These are phyloP conservation scores for Amphilophus citrinellus DNA, from an alignment of 2,113 vertebrate genomes.

Conservation along the genomic window DNA sequence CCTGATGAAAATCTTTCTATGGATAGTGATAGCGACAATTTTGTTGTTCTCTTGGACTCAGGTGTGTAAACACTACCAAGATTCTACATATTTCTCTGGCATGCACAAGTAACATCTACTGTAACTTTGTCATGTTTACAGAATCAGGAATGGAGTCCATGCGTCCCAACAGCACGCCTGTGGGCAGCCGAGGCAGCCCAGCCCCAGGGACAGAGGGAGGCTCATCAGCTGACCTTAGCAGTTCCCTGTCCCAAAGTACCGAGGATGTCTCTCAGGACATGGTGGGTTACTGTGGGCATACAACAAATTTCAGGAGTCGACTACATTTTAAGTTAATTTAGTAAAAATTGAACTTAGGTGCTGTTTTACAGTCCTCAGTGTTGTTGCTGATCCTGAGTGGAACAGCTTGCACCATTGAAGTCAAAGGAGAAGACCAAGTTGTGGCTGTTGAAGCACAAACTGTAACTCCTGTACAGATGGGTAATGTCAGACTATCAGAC, in stretches of 20 bases:
- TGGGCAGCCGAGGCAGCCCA: slow-evolving; percentile 77
- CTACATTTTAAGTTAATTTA: neutral
- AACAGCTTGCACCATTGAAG: slow-evolving; percentile 84
- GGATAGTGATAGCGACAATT: slow-evolving; percentile 92
- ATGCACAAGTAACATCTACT: neutral
- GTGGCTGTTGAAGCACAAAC: slow-evolving; percentile 85
- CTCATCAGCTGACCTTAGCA: slow-evolving; percentile 86
- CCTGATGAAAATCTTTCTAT: slow-evolving; percentile 90
- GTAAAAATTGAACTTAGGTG: neutral
- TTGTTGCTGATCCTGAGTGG: slow-evolving; percentile 85
- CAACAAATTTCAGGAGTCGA: neutral
- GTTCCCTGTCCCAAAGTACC: slow-evolving; percentile 86
- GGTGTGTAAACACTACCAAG: slow-evolving; percentile 72
- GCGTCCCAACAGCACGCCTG: slow-evolving; percentile 73
- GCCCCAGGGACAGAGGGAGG: slow-evolving; percentile 80
- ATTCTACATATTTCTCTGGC: neutral
- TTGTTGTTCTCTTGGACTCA: slow-evolving; percentile 89
- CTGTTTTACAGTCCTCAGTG: slow-evolving; percentile 86
- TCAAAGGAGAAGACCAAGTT: slow-evolving; percentile 86
- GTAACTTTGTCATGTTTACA: slow-evolving; percentile 67
- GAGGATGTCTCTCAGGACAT: slow-evolving; percentile 84
- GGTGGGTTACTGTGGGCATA: slow-evolving; percentile 77
- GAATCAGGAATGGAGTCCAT: slow-evolving; percentile 87
- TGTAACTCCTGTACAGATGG: slow-evolving; percentile 85
- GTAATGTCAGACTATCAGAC: slow-evolving; percentile 85